Evolutionary conservation across 1,140 invertebrate species (phyloP), one percentile per base, ranked within the genome.

Genomic region (Bombus pascuorum): DNA sequence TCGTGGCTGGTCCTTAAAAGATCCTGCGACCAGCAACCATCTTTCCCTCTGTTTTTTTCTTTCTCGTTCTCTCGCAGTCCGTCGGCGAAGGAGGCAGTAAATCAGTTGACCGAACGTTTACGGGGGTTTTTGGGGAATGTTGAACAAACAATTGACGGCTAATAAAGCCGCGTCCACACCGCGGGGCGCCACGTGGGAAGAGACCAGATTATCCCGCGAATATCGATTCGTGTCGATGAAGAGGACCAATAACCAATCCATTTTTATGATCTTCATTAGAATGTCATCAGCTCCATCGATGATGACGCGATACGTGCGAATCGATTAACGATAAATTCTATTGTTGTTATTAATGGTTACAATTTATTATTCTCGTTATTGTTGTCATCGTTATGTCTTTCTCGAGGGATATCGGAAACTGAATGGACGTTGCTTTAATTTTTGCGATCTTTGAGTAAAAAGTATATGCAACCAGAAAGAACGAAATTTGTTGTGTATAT

Each of bases 131-230:
- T 93, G 87, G 93, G 93, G 93, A 94, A 95, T 95, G 94, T 95
- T 95, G 94, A 93, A 95, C 94, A 95, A 95, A 95, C 94, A 95
- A 95, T 95, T 95, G 94, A 94, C 93, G 94, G 94, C 92, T 95
- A 95, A 95, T 95, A 95, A 95, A 95, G 93, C 92, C 91, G 88
- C 93, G 89, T 93, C 91, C 88, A 93, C 94, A 85, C 94, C 76
- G 84, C 94, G 91, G 94, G 94, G 91, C 90, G 92, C 92, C 94
- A 93, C 92, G 93, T 94, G 94, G 93, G 94, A 95, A 95, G 93
- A 92, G 91, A 92, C 91, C 90, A 89, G 92, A 93, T 93, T 94
- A 92, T 92, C 86, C 47, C 79, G 88, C 83, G 77, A 59, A 44
- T 71, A 42, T 77, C 82, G 87, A 89, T 89, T 59, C 62, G 79